Evolutionary conservation across 2,113 vertebrate genomes (phyloP).

Genomic region (Athene cunicularia): DNA sequence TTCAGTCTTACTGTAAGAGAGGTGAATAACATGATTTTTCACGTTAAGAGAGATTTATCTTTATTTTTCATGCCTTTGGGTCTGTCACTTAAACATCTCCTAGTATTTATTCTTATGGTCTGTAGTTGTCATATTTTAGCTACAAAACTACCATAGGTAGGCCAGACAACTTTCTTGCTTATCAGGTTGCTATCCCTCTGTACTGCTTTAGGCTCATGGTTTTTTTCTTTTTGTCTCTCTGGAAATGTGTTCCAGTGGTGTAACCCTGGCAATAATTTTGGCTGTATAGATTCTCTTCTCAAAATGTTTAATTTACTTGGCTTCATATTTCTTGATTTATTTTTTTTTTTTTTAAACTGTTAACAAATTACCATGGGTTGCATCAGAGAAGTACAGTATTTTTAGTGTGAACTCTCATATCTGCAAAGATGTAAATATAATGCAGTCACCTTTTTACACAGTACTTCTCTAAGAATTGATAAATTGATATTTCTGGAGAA

Average conservation of each 20-base stretch:
- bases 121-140: neutral
- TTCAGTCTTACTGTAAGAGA: neutral
- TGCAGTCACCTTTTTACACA: neutral
- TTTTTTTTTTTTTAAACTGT: neutral
- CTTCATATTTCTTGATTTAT: neutral
- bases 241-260: neutral
- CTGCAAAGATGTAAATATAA: neutral
- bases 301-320: neutral
- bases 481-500: neutral
- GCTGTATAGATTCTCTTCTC: neutral
- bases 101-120: neutral
- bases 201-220: neutral
- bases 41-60: neutral
- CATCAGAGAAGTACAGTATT: neutral
- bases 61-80: neutral
- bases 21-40: neutral
- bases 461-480: neutral
- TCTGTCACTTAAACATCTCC: neutral
- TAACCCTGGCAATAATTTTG: neutral
- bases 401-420: neutral
- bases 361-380: neutral
- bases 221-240: neutral
- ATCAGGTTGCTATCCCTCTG: fast-evolving
- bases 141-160: neutral
- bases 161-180: neutral